These are phyloP conservation scores for Xyliphius kryptos DNA, from an alignment of 2,113 vertebrate species.

Conservation along the genomic window DNA sequence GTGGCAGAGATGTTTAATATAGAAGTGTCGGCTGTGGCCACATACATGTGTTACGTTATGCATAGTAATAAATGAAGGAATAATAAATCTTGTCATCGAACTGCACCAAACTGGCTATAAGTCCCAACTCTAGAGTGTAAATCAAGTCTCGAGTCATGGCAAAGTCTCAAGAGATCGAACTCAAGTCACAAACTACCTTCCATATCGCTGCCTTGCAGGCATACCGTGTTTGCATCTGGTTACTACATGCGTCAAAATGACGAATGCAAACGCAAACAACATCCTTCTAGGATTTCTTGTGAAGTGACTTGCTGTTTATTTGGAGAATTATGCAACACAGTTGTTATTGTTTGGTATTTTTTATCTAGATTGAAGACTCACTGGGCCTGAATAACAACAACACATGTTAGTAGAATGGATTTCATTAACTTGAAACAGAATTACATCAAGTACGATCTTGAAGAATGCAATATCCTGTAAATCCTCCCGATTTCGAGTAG, in stretches of 20 bases:
- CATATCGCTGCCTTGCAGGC: too few relatives aligned
- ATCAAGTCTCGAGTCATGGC: too few relatives aligned
- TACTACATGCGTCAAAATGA: not conserved
- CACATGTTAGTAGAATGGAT: not conserved
- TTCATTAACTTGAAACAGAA: not conserved
- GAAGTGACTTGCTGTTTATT: not conserved
- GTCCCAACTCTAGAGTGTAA: too few relatives aligned
- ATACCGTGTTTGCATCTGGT: not conserved
- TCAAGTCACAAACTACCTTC: too few relatives aligned
- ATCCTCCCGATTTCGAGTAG: not conserved
- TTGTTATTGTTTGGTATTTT: not conserved
- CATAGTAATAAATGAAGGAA: too few relatives aligned
- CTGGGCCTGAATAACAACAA: not conserved
- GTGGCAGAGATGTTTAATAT: too few relatives aligned
- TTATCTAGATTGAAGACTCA: not conserved
- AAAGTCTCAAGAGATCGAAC: too few relatives aligned
- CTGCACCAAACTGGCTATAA: too few relatives aligned
- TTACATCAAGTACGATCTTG: not conserved
- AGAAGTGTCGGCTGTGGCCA: too few relatives aligned
- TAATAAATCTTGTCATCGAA: too few relatives aligned
- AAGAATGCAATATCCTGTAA: not conserved
- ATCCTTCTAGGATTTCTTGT: too few relatives aligned
- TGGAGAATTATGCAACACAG: not conserved
- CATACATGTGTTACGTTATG: too few relatives aligned
- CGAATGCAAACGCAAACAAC: not conserved